These are phyloP conservation scores for Synchiropus splendidus DNA, from an alignment of 2,113 vertebrate species.

Conservation along the genomic window DNA sequence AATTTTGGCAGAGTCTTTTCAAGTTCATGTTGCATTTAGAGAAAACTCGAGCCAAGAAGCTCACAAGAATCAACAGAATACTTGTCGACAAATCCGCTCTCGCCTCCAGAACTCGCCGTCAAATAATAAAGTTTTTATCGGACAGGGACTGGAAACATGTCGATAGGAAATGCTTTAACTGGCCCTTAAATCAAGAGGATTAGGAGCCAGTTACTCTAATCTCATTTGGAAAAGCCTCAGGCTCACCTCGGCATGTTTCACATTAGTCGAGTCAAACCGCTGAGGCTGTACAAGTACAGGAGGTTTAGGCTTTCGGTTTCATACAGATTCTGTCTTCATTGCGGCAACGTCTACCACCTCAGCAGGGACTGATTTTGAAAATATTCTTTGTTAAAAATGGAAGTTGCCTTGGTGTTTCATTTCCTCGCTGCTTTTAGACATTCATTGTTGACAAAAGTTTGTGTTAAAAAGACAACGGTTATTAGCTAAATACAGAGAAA, in stretches of 20 bases:
- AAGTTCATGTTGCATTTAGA: constrained; percentile 4
- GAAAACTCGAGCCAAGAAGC: constrained; percentile 7
- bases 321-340: no score
- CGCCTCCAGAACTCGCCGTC: constrained; percentile 20
- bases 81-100: constrained; percentile 11
- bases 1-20: not conserved
- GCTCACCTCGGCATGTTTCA: constrained; percentile 38
- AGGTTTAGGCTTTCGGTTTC: not conserved
- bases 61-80: constrained; percentile 5
- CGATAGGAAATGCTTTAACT: constrained; percentile 52
- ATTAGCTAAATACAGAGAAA: no score
- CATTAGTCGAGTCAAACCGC: constrained; percentile 39
- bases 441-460: no score
- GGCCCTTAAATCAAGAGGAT: constrained; percentile 53
- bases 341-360: no score
- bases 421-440: no score
- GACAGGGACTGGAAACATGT: constrained; percentile 43
- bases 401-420: no score
- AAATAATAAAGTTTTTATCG: constrained; percentile 31
- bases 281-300: constrained; percentile 6
- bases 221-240: constrained; percentile 37
- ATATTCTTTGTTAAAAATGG: no score
- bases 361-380: no score
- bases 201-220: constrained; percentile 52
- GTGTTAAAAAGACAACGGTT: no score